Base-by-base conservation (phyloP, 2,797 vertebrate genomes). In the Danio choprae region DNA sequence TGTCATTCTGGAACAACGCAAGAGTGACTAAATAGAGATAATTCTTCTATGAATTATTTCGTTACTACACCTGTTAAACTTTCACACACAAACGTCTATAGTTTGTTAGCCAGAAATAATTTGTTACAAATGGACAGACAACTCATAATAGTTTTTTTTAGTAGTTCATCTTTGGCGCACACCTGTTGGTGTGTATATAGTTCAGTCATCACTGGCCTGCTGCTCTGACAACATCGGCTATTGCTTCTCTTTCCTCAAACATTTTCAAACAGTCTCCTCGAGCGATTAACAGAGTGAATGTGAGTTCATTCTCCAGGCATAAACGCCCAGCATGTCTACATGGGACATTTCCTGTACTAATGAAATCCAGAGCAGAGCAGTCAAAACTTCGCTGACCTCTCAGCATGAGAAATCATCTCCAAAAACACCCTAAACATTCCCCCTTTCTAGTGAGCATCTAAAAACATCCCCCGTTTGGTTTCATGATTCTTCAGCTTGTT, bases 311-410 rank as follows among this genome's bases (percentile, higher is more conserved):
- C 82, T 77, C 36, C 72, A 81, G 77, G 67, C 82, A 81, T 70
- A 83, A 81, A 65, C 67, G 76, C 84, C 80, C 86, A 84, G 84
- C 81, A 80, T 64, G 71, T 79, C 82, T 82, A 84, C 83, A 86
- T 77, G 82, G 70, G 81, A 85, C 81, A 81, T 82, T 87, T 87
- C 85, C 74, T 79, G 83, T 85, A 82, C 72, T 84, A 84, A 80
- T 84, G 81, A 81, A 86, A 85, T 67, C 74, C 80, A 83, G 83
- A 84, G 74, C 63, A 67, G 41, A 72, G 74, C 69, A 83, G 81
- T 86, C 79, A 84, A 83, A 76, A 84, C 76, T 79, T 40, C 53
- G 76, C 71, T 72, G 72, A 79, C 68, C 81, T 80, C 83, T 83
- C 84, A 80, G 71, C 79, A 59, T 74, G 83, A 86, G 77, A 74